Conservation (phyloP, 2,888 invertebrate species). For the Fragum sueziense region DNA sequence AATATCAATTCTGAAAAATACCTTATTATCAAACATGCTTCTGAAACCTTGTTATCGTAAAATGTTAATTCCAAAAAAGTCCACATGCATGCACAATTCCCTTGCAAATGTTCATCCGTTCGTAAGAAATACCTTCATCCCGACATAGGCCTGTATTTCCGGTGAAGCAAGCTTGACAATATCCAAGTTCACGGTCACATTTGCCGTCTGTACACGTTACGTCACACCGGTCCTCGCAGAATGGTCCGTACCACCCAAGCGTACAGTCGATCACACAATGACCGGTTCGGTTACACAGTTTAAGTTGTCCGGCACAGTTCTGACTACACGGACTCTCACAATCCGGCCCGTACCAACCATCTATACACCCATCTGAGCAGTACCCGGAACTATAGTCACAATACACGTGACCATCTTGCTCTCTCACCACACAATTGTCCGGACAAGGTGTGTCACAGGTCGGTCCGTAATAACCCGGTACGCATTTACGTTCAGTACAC, state of each 20-base stretch:
- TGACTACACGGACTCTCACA: constrained; percentile 39
- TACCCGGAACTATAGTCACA: constrained; percentile 16
- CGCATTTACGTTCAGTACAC: constrained; percentile 25
- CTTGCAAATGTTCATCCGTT: neutral
- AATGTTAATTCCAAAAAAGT: too few relatives aligned
- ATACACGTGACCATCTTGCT: neutral
- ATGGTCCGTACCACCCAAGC: constrained; percentile 31
- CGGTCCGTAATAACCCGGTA: neutral
- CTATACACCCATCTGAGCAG: constrained; percentile 43
- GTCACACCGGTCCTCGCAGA: constrained; percentile 34
- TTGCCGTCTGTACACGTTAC: constrained; percentile 38
- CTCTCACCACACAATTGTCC: neutral
- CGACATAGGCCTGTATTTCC: neutral
- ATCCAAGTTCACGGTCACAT: constrained; percentile 43
- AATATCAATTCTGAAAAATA: too few relatives aligned
- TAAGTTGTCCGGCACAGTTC: constrained; percentile 25
- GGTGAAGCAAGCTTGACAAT: constrained; percentile 35
- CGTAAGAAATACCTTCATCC: constrained; percentile 8
- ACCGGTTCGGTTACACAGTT: constrained; percentile 24
- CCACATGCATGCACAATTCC: too few relatives aligned
- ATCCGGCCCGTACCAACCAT: constrained; percentile 24
- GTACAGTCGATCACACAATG: constrained; percentile 32
- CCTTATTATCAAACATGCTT: too few relatives aligned
- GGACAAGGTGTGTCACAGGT: constrained; percentile 6
- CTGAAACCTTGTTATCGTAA: too few relatives aligned